Base-by-base conservation (phyloP, 2,797 vertebrate species). In the Nannoperca obscura region DNA sequence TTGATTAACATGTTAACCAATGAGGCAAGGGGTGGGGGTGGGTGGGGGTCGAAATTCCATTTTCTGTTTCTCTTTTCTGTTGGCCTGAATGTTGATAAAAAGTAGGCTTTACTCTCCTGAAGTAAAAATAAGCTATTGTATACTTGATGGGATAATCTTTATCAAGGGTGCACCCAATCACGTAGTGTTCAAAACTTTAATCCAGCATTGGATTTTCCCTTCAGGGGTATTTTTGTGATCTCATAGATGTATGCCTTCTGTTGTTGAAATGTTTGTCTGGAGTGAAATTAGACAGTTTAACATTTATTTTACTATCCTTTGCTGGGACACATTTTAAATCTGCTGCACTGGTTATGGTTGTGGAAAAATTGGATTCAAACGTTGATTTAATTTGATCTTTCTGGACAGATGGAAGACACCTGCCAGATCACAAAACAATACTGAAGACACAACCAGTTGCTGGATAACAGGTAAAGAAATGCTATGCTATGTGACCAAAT, bases 1-100 rank as follows among this genome's bases (percentile, higher is more conserved):
- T 91, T 92, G 80, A 88, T 92, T 89, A 85, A 89, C 82, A 83
- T n/a, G 70, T 77, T 81, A 76, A 85, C 80, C 76, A 63, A 68
- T 44, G 60, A 80, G 71, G 20, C 49, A 50, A 50, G 30, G 30
- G 30, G 4, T 30, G 30, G 30, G 30, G 30, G 2, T 2, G 30
- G 30, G 30, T 30, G 30, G 30, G 30, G 30, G n/a, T n/a, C n/a
- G n/a, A n/a, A n/a, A n/a, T n/a, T n/a, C n/a, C n/a, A n/a, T n/a
- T n/a, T n/a, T n/a, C n/a, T n/a, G n/a, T 55, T 73, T 74, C 53
- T 57, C 47, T 62, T 54, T 58, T 81, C 78, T 55, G 30, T 77
- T 78, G 36, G 65, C 58, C 67, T 58, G n/a, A 24, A 67, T 79
- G 87, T 76, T 11, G 19, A 47, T 55, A 36, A 20, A 13, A 24